These are phyloP conservation scores for Heliconius ethilla DNA, from an alignment of 2,888 invertebrate genomes.

Conservation along the genomic window DNA sequence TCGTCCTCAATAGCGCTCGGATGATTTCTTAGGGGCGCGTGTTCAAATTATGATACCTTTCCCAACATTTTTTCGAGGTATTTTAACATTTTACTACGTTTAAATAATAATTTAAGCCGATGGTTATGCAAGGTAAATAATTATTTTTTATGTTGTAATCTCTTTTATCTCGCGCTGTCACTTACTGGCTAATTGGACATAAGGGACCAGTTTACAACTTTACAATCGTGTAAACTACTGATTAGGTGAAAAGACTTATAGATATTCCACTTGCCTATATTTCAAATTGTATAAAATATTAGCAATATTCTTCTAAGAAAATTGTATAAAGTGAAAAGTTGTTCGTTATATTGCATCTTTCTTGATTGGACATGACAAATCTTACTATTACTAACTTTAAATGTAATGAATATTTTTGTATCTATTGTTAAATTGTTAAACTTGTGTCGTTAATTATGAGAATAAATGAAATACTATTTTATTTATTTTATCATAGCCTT, in stretches of 20 bases:
- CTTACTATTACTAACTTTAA: not conserved
- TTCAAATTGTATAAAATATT: not conserved
- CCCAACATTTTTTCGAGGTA: not conserved
- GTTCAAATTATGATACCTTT: not conserved
- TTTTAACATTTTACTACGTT: conserved; percentile 1
- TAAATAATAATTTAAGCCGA: not conserved
- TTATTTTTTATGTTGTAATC: conserved; percentile 21
- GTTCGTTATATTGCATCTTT: no score
- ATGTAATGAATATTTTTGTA: not conserved
- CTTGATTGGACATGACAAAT: no score
- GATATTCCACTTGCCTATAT: not conserved
- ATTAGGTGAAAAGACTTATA: conserved; percentile 22
- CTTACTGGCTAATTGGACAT: conserved; percentile 20
- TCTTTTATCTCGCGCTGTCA: conserved; percentile 25
- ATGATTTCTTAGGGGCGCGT: no score
- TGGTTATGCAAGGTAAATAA: conserved; percentile 32
- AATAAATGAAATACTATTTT: not conserved
- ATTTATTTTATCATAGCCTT: not conserved
- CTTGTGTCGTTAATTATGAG: not conserved
- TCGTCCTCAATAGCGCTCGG: no score
- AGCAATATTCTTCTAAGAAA: not conserved
- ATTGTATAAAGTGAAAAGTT: not conserved
- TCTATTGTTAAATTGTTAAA: not conserved
- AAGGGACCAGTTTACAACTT: conserved; percentile 21
- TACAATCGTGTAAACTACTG: conserved; percentile 22